Conservation (phyloP, 2,888 invertebrate species). For the Nowickia ferox region DNA sequence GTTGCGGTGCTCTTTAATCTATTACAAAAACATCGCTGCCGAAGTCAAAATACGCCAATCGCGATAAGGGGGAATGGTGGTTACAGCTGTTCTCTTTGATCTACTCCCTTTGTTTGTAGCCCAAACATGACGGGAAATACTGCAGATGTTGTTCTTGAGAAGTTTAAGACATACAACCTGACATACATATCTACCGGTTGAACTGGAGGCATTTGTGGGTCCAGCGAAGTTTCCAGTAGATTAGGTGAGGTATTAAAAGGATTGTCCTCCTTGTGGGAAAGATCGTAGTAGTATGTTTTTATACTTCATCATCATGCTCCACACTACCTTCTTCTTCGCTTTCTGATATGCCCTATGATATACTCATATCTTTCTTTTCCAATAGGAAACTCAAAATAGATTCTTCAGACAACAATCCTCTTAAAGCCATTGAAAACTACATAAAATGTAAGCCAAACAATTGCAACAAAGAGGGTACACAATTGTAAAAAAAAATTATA, state of each 20-base stretch:
- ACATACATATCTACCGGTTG: not conserved
- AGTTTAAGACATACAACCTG: not conserved
- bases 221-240: not conserved
- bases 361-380: constrained; percentile 3
- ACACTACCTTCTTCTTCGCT: constrained; percentile 13
- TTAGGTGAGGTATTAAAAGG: not conserved
- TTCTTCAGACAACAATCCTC: constrained; percentile 10
- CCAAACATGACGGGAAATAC: not conserved
- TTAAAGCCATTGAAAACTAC: constrained; percentile 1
- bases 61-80: too few relatives aligned
- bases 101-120: constrained; percentile 14
- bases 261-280: not conserved
- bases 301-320: constrained; percentile 16
- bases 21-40: too few relatives aligned
- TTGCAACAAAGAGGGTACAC: not conserved
- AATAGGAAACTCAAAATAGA: constrained; percentile 2
- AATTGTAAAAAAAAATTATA: constrained; percentile 3
- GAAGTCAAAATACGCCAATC: too few relatives aligned
- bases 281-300: not conserved
- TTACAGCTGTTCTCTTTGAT: constrained; percentile 20
- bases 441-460: not conserved
- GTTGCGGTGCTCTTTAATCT: too few relatives aligned
- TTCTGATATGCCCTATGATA: not conserved
- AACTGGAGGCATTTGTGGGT: not conserved
- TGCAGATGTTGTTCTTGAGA: not conserved